Evolutionary conservation across 2,888 invertebrate species (phyloP).

Genomic region (Caenorhabditis sinica): DNA sequence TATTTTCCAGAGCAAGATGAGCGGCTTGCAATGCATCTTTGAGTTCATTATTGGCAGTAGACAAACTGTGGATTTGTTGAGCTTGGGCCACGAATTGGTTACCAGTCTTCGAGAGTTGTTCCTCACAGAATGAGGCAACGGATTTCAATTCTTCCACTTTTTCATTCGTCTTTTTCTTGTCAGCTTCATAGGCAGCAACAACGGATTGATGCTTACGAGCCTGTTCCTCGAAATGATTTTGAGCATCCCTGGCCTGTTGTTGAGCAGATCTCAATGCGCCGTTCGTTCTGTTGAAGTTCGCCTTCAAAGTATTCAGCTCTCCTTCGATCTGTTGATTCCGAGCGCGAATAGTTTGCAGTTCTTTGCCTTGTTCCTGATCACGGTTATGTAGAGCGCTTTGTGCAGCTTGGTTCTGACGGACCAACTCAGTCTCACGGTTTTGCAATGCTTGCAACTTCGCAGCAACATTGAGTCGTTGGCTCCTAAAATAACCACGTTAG

Average conservation of each 20-base stretch:
- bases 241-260: not conserved
- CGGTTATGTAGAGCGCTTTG: not conserved
- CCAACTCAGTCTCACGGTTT: slow-evolving; percentile 32
- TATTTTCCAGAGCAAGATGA: slow-evolving; percentile 15
- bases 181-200: not conserved
- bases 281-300: not conserved
- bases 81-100: not conserved
- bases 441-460: slow-evolving; percentile 24
- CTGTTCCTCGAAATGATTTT: not conserved
- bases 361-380: not conserved
- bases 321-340: slow-evolving; percentile 12
- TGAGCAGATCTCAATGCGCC: too few relatives aligned
- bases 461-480: not conserved
- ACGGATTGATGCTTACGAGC: not conserved
- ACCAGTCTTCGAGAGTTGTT: not conserved
- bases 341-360: not conserved
- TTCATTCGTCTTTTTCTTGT: slow-evolving; percentile 2
- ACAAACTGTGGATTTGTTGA: not conserved
- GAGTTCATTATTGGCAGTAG: not conserved
- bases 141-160: not conserved
- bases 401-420: not conserved
- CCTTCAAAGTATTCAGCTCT: not conserved
- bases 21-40: not conserved
- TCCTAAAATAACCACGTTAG: slow-evolving; percentile 17
- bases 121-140: not conserved